These are phyloP conservation scores for Dysidea cf. avara DNA, from an alignment of 37 sponge, comb jelly and placozoan species.

Conservation along the genomic window DNA sequence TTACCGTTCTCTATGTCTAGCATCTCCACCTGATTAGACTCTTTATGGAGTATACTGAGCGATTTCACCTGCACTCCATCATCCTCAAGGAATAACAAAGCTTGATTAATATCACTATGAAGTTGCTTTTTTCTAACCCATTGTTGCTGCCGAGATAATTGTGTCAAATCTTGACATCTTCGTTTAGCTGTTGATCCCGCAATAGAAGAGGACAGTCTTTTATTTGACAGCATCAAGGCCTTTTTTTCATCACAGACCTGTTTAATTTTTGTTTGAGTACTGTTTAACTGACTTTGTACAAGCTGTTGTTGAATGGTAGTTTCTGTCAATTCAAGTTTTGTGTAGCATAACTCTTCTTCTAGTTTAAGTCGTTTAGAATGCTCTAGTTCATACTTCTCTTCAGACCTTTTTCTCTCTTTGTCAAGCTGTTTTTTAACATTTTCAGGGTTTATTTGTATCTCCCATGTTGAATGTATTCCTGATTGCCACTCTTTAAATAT, in stretches of 20 bases:
- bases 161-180: background rate
- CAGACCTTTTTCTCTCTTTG: background rate
- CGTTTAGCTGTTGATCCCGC: too few relatives aligned
- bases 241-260: background rate
- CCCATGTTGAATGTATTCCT: background rate
- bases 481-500: background rate
- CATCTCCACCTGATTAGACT: background rate
- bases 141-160: background rate
- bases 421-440: background rate
- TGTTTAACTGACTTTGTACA: background rate
- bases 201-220: background rate
- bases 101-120: background rate
- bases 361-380: too few relatives aligned
- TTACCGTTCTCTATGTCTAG: background rate
- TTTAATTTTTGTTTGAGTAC: background rate
- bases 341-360: too few relatives aligned
- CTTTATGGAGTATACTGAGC: background rate
- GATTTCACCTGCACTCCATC: background rate
- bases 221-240: background rate
- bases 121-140: background rate
- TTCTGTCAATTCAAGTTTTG: too few relatives aligned
- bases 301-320: background rate
- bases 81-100: background rate
- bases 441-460: background rate
- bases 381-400: background rate